Conservation (phyloP, 2,113 vertebrate species). For the Mormyrus iriodes region DNA sequence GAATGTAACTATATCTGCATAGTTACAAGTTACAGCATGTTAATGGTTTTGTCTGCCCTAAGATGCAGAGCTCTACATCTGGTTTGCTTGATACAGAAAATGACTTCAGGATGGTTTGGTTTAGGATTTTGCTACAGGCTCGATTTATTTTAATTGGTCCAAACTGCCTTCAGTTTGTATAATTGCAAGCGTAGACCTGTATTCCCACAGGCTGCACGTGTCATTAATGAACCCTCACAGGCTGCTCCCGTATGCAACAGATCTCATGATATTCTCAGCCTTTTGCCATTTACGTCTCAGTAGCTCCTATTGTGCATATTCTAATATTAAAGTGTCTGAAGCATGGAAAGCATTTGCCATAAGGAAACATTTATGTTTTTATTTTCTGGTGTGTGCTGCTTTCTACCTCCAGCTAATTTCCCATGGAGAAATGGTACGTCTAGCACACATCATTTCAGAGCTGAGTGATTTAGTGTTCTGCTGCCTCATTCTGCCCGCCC, state of each 20-base stretch:
- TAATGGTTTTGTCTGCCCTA: not conserved
- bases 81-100: not conserved
- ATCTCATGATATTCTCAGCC: not conserved
- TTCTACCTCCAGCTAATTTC: not conserved
- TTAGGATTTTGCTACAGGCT: not conserved
- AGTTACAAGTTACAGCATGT: not conserved
- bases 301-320: not conserved
- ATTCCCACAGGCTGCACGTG: not conserved
- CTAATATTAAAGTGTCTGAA: not conserved
- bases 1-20: not conserved
- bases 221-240: not conserved
- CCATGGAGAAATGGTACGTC: not conserved
- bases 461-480: not conserved
- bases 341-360: not conserved
- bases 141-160: conserved; percentile 9
- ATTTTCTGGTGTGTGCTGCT: not conserved
- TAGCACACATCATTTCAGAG: not conserved
- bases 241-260: not conserved
- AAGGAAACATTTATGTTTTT: not conserved
- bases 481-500: not conserved
- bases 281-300: not conserved
- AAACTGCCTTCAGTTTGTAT: not conserved
- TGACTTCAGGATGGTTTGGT: not conserved
- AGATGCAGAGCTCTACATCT: not conserved
- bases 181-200: not conserved